Conservation (phyloP, 1,140 invertebrate species). For the Gonioctena quinquepunctata region DNA sequence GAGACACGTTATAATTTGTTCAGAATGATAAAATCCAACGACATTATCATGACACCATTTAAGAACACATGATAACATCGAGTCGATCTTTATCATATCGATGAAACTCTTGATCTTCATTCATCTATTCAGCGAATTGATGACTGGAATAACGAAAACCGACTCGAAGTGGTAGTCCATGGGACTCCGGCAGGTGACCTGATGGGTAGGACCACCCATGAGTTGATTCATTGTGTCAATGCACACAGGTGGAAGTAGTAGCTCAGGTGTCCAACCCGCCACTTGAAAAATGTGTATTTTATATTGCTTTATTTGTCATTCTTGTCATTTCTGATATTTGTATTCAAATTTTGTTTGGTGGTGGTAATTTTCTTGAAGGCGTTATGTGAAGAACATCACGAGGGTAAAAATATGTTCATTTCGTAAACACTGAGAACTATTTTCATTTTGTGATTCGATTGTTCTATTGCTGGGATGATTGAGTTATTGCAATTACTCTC, state of each 20-base stretch:
- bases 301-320: background rate
- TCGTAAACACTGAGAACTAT: no score
- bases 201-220: slow-evolving; percentile 5
- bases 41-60: background rate
- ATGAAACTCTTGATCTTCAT: background rate
- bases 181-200: background rate
- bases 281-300: background rate
- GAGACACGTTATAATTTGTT: no score
- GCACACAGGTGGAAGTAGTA: background rate
- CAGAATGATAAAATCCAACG: background rate
- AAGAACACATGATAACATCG: background rate
- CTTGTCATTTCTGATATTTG: background rate
- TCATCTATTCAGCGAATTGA: background rate
- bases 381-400: no score
- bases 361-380: no score
- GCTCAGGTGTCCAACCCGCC: background rate
- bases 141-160: background rate
- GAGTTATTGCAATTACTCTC: no score
- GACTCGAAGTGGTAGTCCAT: background rate
- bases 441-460: no score
- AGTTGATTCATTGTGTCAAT: background rate
- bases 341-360: no score
- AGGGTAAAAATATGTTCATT: no score
- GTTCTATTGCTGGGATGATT: no score
- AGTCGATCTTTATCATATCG: background rate